phyloP scores from a whole-genome alignment of 2,113 vertebrate genomes.

The Chaenogobius annularis region DNA sequence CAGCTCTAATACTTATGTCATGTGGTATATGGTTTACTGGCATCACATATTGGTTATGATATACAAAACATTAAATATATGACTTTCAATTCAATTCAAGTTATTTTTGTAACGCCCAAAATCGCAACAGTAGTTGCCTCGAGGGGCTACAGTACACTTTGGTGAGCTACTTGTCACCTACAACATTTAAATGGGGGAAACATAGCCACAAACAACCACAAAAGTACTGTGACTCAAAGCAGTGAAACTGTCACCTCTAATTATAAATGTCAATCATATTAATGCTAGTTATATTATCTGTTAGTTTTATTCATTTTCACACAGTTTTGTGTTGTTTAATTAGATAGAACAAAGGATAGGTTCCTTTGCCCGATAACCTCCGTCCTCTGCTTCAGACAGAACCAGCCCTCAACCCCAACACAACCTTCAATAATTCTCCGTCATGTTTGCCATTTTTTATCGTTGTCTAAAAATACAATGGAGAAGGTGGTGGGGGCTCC shows the following conservation, averaged over 20 bases:
- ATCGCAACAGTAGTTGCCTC: too few species aligned
- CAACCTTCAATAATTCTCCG: constrained; percentile 55
- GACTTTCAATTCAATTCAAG: too few species aligned
- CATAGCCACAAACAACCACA: neutral
- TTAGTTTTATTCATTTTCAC: neutral
- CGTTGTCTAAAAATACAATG: constrained; percentile 79
- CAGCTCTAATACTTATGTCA: too few species aligned
- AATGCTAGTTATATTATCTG: neutral
- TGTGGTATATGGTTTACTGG: neutral
- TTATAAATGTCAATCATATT: neutral
- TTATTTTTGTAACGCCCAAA: too few species aligned
- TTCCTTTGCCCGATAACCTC: neutral
- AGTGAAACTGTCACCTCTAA: constrained; percentile 1
- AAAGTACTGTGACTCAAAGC: neutral
- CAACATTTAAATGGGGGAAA: neutral
- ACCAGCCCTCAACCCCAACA: constrained; percentile 54
- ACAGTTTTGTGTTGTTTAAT: neutral
- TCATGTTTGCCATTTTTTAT: constrained; percentile 70
- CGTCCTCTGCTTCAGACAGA: constrained; percentile 14
- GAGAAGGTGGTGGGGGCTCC: constrained; percentile 55
- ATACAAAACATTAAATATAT: neutral
- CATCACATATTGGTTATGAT: neutral
- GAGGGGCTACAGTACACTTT: too few species aligned
- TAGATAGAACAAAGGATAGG: neutral
- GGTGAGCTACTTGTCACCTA: neutral